phyloP scores from a whole-genome alignment of 2,888 invertebrate genomes.

The Lymantria monacha region DNA sequence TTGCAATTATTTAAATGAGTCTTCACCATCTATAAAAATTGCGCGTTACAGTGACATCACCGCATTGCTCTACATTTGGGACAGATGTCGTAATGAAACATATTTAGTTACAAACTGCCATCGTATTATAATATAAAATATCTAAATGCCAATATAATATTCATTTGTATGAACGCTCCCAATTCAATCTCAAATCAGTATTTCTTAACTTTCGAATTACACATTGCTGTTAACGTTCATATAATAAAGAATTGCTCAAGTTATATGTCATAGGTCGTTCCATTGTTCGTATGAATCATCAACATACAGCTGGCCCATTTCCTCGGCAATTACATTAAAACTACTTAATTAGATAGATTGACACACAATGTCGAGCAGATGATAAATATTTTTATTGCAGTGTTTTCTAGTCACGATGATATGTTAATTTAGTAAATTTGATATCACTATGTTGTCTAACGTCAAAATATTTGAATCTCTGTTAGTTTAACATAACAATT shows the following conservation, averaged over 20 bases:
- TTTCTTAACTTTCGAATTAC: constrained; percentile 4
- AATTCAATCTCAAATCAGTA: neutral
- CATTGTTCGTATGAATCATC: constrained; percentile 19
- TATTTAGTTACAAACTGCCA: too few species aligned
- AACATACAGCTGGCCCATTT: constrained; percentile 15
- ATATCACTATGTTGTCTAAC: too few species aligned
- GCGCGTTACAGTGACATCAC: too few species aligned
- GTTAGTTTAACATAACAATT: too few species aligned
- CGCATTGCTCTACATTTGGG: too few species aligned
- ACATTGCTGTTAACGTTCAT: neutral
- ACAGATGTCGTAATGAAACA: too few species aligned
- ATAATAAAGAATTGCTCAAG: constrained; percentile 4
- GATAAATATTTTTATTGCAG: constrained; percentile 5
- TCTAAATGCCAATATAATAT: neutral
- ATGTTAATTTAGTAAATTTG: too few species aligned
- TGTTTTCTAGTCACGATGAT: neutral
- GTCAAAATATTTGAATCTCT: too few species aligned
- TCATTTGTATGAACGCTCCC: neutral
- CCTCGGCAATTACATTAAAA: constrained; percentile 6
- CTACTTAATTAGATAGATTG: constrained; percentile 11
- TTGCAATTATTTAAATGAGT: too few species aligned
- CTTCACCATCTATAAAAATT: too few species aligned
- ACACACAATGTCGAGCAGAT: constrained; percentile 13
- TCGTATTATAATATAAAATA: neutral
- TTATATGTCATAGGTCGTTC: constrained; percentile 18